Evolutionary conservation across 2,888 invertebrate species (phyloP), one percentile per base, ranked within the genome.

Genomic region (Adela reaumurella): DNA sequence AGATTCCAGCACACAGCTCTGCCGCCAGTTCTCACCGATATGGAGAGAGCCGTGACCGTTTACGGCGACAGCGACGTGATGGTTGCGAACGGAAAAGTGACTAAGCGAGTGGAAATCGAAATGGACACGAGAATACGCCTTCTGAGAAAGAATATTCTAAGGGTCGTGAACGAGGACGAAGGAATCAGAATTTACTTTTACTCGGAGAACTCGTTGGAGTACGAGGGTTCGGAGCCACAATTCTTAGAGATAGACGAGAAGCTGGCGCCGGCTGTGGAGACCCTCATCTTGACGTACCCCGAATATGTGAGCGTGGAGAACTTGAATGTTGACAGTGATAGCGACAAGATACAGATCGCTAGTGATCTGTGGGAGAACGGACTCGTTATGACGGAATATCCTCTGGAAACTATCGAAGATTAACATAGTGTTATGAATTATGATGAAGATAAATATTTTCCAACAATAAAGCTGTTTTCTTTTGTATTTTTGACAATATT

Each of bases 1-100:
- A 84, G 86, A 55, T 93, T 88, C 61, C 88, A 95, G 63, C 88
- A 90, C 59, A 92, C 92, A 67, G 90, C 92, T 3, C 71, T 98
- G 49, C 97, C 98, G 0, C 97, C 97, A 0, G 81, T 86, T 24
- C 65, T 92, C 2, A 82, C 81, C 19, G 72, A 81, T 55, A 69
- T 70, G 16, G 95, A 96, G 67, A 83, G 81, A 53, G 62, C 70
- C 2, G 83, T 87, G 48, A 90, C 90, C 8, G 85, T 90, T 1
- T 84, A 84, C 59, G 87, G 87, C 20, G 89, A 89, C 52, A 87
- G 88, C 1, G 89, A 88, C 64, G 69, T 70, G 8, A 87, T 92
- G 81, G 65, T 79, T 48, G 67, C 72, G 24, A 69, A 83, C 55
- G 90, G 90, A 0, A 60, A 70, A 55, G 83, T 91, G 4, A 69